These are phyloP conservation scores for Brachionus koreanus DNA, from an alignment of 1,140 invertebrate species.

Conservation along the genomic window DNA sequence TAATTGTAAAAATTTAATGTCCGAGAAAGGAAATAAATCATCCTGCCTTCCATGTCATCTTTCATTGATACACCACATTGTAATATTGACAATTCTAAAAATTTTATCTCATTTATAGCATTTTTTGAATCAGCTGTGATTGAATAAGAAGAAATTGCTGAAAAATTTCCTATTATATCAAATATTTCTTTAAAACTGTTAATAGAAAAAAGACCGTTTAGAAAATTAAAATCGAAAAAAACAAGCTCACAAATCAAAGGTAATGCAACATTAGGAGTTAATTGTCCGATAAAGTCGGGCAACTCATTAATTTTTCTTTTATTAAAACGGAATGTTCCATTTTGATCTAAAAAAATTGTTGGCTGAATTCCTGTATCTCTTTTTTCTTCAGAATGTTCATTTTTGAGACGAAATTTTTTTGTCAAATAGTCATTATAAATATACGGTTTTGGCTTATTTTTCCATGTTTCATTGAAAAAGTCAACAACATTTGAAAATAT, in stretches of 20 bases:
- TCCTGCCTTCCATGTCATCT: conserved; percentile 30
- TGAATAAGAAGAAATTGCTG: neutral
- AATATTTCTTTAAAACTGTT: neutral
- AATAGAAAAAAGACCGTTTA: neutral
- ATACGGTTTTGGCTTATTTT: conserved; percentile 16
- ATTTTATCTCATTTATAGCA: neutral
- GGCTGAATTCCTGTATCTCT: neutral
- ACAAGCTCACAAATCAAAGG: neutral
- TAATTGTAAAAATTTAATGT: conserved; percentile 52
- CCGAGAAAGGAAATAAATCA: conserved; percentile 50
- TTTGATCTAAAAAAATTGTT: neutral
- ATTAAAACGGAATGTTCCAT: conserved; percentile 8
- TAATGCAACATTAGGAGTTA: neutral
- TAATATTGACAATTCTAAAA: neutral
- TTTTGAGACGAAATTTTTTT: neutral
- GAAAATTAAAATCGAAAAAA: conserved; percentile 26
- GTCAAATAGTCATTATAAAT: conserved; percentile 24
- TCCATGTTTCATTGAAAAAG: conserved; percentile 44
- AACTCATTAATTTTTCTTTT: conserved; percentile 40
- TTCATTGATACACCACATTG: neutral
- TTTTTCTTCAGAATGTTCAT: neutral
- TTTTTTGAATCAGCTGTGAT: neutral
- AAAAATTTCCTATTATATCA: neutral
- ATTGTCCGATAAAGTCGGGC: neutral
- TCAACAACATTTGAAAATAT: conserved; percentile 38